Evolutionary conservation across 1,140 invertebrate genomes (phyloP), one percentile per base, ranked within the genome.

Genomic region (Dryas iulia): DNA sequence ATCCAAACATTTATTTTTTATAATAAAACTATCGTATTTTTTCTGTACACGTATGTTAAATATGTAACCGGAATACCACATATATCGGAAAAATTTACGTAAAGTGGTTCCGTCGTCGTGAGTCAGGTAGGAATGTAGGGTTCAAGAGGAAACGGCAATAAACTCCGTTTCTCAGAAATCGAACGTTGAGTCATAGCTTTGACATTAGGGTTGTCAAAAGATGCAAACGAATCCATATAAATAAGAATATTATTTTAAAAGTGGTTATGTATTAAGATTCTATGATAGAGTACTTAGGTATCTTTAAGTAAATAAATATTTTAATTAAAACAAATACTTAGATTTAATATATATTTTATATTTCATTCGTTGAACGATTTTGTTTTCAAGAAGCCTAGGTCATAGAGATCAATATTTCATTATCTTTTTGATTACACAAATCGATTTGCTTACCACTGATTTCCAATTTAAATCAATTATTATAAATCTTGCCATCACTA

Each of bases 151-250:
- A 83, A 79, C 73, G 66, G 72, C 72, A 71, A 79, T 82, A 79
- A 81, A 82, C 69, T 71, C 68, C 54, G 71, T 82, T 87, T 86
- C 84, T 81, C 30, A 79, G 86, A 88, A 88, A 76, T 64, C 58
- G 35, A 63, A 31, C 60, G 60, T 65, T 88, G 83, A 88, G 7
- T 84, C 82, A 82, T 30, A 39, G 23, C 30, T 0, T 47, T 3
- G 18, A 47, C 18, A 31, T 5, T 59, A 33, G 33, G 28, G 53
- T 25, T 56, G 53, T 7, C 53, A 56, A 35, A 11, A 10, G 21
- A 47, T 18, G 21, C 3, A 21, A 47, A 12, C 14, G 6, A n/a
- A 35, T 35, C n/a, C 0, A 14, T 1, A 39, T 2, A 14, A 7
- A 3, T 6, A 28, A 28, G 26, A 28, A 28, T 39, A 39, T 39